A percentile compares a stretch with the other conserved stretches of the same genome.
These are phyloP conservation scores for Thunnus thynnus DNA, from an alignment of 2,113 vertebrate genomes.

Conservation along the genomic window DNA sequence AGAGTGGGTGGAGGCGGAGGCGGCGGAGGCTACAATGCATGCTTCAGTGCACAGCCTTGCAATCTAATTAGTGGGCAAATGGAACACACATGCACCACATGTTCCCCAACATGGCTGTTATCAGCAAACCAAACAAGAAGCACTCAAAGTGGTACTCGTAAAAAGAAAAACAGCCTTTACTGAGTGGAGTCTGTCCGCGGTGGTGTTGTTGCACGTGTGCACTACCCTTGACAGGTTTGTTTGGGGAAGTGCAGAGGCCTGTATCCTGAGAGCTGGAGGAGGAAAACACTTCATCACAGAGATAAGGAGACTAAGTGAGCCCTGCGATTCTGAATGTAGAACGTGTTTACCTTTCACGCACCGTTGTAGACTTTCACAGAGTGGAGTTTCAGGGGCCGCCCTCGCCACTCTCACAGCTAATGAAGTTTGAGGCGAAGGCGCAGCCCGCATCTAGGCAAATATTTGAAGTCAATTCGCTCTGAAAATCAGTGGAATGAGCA, in stretches of 20 bases:
- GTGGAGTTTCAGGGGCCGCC: slow-evolving; percentile 40
- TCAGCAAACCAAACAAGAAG: slow-evolving; percentile 85
- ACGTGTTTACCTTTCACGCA: slow-evolving; percentile 82
- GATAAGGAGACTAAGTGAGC: slow-evolving; percentile 84
- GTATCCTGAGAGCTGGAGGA: slow-evolving; percentile 77
- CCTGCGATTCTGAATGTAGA: slow-evolving; percentile 73
- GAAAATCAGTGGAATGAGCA: slow-evolving; percentile 57
- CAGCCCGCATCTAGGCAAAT: slow-evolving; percentile 70
- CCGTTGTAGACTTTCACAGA: slow-evolving; percentile 75
- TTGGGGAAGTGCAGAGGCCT: slow-evolving; percentile 76
- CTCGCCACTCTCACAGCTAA: slow-evolving; percentile 50
- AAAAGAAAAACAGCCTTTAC: slow-evolving; percentile 62
- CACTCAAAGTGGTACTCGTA: slow-evolving; percentile 71
- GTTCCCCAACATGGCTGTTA: slow-evolving; percentile 82
- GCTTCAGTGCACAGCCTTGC: slow-evolving; percentile 81
- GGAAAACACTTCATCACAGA: slow-evolving; percentile 77
- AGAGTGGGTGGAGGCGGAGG: slow-evolving; percentile 64
- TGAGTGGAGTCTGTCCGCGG: slow-evolving; percentile 30
- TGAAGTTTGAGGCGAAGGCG: slow-evolving; percentile 73
- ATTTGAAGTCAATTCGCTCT: slow-evolving; percentile 74
- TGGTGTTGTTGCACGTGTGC: slow-evolving; percentile 64
- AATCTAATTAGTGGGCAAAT: slow-evolving; percentile 87
- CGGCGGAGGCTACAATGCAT: slow-evolving; percentile 63
- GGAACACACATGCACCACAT: slow-evolving; percentile 85
- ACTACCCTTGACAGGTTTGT: slow-evolving; percentile 73